Conservation (phyloP, 2,888 invertebrate species). For the Polymixis lichenea region DNA sequence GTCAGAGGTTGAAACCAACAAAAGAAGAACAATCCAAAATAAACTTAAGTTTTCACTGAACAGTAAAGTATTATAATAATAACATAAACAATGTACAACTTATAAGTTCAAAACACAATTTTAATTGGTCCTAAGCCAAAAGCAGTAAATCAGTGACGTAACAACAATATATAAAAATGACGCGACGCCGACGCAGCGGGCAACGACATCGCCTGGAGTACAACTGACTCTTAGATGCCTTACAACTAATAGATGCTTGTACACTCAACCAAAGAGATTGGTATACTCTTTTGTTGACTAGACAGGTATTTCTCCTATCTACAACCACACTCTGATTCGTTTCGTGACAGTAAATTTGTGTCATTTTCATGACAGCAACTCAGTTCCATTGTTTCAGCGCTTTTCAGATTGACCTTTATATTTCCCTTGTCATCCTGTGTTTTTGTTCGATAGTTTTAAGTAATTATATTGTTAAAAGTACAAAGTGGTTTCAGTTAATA, state of each 20-base stretch:
- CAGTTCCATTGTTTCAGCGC: neutral
- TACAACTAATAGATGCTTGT: slow-evolving; percentile 28
- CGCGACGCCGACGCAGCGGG: slow-evolving; percentile 48
- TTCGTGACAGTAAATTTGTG: neutral
- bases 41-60: neutral
- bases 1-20: no score
- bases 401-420: neutral
- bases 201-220: slow-evolving; percentile 56
- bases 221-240: slow-evolving; percentile 17
- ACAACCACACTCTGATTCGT: neutral
- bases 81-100: neutral
- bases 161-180: slow-evolving; percentile 48
- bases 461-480: no score
- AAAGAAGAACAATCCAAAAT: neutral
- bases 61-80: neutral
- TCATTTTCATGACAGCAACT: neutral
- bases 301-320: no score
- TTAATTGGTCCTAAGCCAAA: slow-evolving; percentile 34
- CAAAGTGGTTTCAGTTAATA: no score
- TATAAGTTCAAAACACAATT: slow-evolving; percentile 30
- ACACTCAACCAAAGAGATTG: slow-evolving; percentile 5
- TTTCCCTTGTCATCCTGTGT: no score
- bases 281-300: no score
- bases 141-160: slow-evolving; percentile 46
- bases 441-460: no score